These are phyloP conservation scores for Poecile atricapillus DNA, from an alignment of 2,113 vertebrate species.

Conservation along the genomic window DNA sequence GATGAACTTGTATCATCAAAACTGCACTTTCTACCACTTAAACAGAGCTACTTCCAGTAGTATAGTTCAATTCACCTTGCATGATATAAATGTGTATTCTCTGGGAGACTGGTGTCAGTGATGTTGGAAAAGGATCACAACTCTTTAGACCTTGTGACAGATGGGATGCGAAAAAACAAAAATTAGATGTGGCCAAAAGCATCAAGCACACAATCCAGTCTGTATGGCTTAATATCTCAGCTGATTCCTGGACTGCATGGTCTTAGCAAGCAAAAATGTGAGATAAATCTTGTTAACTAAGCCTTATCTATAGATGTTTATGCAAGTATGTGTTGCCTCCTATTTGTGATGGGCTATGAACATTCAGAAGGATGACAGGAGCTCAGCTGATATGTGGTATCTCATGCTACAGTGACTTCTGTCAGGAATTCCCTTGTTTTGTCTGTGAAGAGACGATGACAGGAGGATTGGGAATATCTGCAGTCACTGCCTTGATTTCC, in stretches of 20 bases:
- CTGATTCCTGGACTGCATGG: neutral
- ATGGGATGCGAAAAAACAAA: neutral
- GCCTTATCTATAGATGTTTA: neutral
- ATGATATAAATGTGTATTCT: neutral
- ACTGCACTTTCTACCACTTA: neutral
- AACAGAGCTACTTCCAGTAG: neutral
- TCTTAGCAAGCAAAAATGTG: neutral
- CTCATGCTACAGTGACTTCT: conserved; percentile 23
- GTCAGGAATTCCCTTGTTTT: conserved; percentile 25
- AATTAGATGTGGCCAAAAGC: neutral
- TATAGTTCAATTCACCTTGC: neutral
- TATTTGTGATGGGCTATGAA: neutral
- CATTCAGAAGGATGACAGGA: neutral
- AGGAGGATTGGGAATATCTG: neutral
- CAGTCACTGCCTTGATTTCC: conserved; percentile 18
- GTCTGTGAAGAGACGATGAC: neutral
- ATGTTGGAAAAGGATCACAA: neutral
- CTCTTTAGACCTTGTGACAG: neutral
- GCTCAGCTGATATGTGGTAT: neutral
- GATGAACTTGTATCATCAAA: neutral
- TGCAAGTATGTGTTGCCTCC: neutral
- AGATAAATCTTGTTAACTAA: neutral
- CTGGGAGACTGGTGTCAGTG: neutral
- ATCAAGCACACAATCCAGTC: neutral
- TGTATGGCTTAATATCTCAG: neutral